Percentiles rank a stretch among this genome's conserved stretches.
Conservation (phyloP, 64 coral and sea anemone genomes). For the Orbicella faveolata region DNA sequence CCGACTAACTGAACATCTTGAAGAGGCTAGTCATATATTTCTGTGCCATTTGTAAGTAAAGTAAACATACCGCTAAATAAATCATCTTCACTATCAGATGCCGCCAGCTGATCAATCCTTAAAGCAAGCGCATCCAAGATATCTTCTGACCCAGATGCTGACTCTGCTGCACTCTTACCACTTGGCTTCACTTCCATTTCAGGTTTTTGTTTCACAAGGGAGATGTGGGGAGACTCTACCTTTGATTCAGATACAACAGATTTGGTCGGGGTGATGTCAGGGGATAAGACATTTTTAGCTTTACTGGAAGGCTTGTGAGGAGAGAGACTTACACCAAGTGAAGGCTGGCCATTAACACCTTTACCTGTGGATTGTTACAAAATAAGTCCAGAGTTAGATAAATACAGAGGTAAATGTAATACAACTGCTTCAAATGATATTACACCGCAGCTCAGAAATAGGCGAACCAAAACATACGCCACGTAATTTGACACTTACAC, state of each 20-base stretch:
- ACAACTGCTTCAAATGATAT: background rate
- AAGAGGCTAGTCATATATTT: too few relatives aligned
- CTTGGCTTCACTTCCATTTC: background rate
- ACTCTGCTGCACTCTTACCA: background rate
- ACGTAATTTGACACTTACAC: too few relatives aligned
- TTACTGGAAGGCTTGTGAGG: background rate
- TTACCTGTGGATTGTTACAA: background rate
- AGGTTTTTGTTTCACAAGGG: background rate
- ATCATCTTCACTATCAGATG: slow-evolving; percentile 88
- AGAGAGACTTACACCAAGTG: background rate
- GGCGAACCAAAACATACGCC: too few relatives aligned
- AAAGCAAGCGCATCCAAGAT: slow-evolving; percentile 55
- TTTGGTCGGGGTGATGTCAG: background rate
- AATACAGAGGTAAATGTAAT: background rate
- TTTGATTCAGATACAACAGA: background rate
- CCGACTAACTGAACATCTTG: too few relatives aligned
- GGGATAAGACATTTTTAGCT: background rate
- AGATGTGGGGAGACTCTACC: background rate
- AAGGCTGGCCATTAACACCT: background rate
- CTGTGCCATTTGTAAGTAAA: background rate
- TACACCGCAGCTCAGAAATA: too few relatives aligned
- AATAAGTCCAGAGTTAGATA: background rate
- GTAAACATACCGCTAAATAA: slow-evolving; percentile 27
- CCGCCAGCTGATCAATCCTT: slow-evolving; percentile 65
- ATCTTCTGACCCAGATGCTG: slow-evolving; percentile 42